These are phyloP conservation scores for Euphydryas editha DNA, from an alignment of 2,888 invertebrate species.

Conservation along the genomic window DNA sequence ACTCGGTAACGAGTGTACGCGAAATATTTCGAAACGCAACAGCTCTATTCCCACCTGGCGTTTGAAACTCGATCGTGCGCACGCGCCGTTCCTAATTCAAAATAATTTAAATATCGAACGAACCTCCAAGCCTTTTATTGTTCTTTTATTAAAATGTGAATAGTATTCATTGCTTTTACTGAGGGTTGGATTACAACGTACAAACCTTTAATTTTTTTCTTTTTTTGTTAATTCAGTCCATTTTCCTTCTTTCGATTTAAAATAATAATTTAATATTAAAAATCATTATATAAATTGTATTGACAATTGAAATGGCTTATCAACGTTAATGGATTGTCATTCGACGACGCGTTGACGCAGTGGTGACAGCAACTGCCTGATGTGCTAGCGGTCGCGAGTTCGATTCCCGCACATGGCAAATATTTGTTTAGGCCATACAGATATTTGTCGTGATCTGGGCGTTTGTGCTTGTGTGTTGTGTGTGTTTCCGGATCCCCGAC, in stretches of 20 bases:
- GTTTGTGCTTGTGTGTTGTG: too few relatives aligned
- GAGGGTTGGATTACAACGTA: background rate
- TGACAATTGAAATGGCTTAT: too few relatives aligned
- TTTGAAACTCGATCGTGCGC: conserved; percentile 51
- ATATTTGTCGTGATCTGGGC: too few relatives aligned
- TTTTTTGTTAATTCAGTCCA: background rate
- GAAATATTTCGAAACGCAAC: conserved; percentile 32
- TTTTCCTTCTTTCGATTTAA: background rate
- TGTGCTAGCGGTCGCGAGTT: too few relatives aligned
- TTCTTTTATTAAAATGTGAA: conserved; percentile 49
- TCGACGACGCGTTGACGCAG: too few relatives aligned
- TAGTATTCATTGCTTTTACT: conserved; percentile 18
- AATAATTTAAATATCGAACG: conserved; percentile 52
- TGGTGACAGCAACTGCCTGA: too few relatives aligned
- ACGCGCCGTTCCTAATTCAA: conserved; percentile 53
- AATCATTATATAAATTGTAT: too few relatives aligned
- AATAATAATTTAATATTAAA: background rate
- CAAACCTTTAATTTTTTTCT: background rate
- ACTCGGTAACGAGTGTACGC: conserved; percentile 12
- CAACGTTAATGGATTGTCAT: too few relatives aligned
- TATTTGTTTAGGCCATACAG: too few relatives aligned
- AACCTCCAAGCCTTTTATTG: conserved; percentile 48
- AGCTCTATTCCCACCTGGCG: conserved; percentile 50
- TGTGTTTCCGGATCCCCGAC: too few relatives aligned
- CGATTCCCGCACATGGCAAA: too few relatives aligned